Evolutionary conservation across 2,113 vertebrate species (phyloP).

Genomic region (Hypanus sabinus): DNA sequence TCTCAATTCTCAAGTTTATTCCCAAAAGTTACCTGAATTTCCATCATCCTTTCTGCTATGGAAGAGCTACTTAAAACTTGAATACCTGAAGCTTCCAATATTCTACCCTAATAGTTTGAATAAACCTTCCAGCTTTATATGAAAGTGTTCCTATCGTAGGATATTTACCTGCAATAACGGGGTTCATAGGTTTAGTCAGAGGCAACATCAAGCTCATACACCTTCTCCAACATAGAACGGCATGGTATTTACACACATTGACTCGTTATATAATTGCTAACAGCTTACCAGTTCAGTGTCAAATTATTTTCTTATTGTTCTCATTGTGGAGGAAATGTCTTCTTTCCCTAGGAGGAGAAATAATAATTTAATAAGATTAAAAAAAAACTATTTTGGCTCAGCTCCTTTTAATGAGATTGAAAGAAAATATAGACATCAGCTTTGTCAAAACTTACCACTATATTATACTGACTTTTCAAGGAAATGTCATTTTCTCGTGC

Average conservation of each 20-base stretch:
- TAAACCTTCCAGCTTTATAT: no score
- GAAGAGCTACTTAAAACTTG: no score
- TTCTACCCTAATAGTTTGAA: no score
- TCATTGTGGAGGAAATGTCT: neutral
- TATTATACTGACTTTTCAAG: neutral
- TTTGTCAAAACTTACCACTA: neutral
- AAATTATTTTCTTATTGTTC: slow-evolving; percentile 39
- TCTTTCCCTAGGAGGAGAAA: slow-evolving; percentile 40
- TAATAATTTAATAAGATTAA: neutral
- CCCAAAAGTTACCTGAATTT: no score
- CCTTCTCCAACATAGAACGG: neutral
- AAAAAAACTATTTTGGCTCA: neutral
- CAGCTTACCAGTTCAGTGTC: neutral
- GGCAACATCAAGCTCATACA: neutral
- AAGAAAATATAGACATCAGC: neutral
- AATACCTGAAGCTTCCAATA: no score
- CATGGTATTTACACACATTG: neutral
- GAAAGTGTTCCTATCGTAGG: no score
- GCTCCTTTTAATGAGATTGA: neutral
- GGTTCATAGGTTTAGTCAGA: neutral
- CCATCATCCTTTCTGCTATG: no score
- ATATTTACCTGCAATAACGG: no score
- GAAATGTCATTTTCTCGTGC: neutral
- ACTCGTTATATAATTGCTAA: neutral
- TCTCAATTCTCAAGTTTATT: no score